Conservation (phyloP, 2,888 invertebrate genomes). For the Nymphalis urticae region DNA sequence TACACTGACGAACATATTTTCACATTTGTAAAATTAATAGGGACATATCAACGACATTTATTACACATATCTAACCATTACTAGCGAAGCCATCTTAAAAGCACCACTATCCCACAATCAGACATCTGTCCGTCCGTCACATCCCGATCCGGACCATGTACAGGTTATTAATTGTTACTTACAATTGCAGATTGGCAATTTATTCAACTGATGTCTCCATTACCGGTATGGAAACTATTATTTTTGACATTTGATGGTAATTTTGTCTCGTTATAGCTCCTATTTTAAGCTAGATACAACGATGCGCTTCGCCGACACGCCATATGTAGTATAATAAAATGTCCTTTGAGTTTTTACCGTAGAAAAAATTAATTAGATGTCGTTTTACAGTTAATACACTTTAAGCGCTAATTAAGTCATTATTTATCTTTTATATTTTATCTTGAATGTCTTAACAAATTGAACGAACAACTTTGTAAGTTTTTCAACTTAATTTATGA, state of each 20-base stretch:
- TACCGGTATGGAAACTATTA: conserved; percentile 56
- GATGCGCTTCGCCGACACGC: conserved; percentile 25
- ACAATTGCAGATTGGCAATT: conserved; percentile 71
- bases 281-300: conserved; percentile 23
- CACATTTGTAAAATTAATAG: conserved; percentile 2
- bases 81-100: conserved; percentile 17
- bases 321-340: conserved; percentile 22
- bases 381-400: conserved; percentile 18
- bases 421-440: conserved; percentile 10
- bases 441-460: conserved; percentile 9
- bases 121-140: conserved; percentile 59
- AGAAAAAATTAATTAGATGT: conserved; percentile 26
- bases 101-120: conserved; percentile 29
- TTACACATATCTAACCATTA: conserved; percentile 27
- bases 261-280: conserved; percentile 26
- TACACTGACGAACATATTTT: neutral
- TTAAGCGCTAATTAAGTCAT: conserved; percentile 22
- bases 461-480: neutral
- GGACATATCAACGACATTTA: conserved; percentile 7
- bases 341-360: conserved; percentile 15
- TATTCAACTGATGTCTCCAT: conserved; percentile 61
- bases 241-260: conserved; percentile 49
- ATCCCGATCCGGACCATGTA: conserved; percentile 55
- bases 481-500: conserved; percentile 10
- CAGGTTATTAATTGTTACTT: conserved; percentile 67